Evolutionary conservation across 2,888 invertebrate species (phyloP), one percentile per base, ranked within the genome.

Genomic region (Hypolimnas misippus): DNA sequence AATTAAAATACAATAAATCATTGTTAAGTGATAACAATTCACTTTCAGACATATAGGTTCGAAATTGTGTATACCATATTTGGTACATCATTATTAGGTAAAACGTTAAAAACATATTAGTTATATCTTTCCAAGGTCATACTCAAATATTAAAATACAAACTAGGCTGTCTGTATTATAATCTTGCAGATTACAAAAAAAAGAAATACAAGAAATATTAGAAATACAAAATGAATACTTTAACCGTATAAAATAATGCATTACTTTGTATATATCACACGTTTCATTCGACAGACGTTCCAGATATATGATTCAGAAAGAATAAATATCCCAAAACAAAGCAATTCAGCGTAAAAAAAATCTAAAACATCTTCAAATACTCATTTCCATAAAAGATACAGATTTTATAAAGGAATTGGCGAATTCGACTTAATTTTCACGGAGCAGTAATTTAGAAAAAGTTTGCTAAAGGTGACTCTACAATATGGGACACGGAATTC

Each of bases 401-500:
- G 12, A 46, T n/a, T 21, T 19, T 12, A 19, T 21, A 21, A 46
- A 46, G 21, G 19, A 42, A 46, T 21, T 1, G 12, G 10, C 19
- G 44, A 21, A 5, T 46, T 6, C n/a, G 21, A 17, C 21, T 1
- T 46, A 19, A 44, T 44, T 21, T 40, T 44, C 19, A 19, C 12
- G 12, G 44, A 46, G 12, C 44, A 46, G 44, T 46, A 46, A 46
- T 46, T 46, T n/a, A 46, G 44, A 21, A 21, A 10, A 46, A 46
- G 21, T 21, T 46, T 4, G 21, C 44, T 6, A 19, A 46, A 21
- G 44, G 44, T 46, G 19, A 46, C 19, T 19, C 12, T 46, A 46
- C 44, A 46, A 21, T 46, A 46, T 46, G 44, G 44, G 21, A 46
- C 44, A 46, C 12, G 12, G 44, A 46, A 46, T 46, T 46, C 21